Base-by-base conservation (phyloP, 2,113 vertebrate species). In the Hepsetus odoe region DNA sequence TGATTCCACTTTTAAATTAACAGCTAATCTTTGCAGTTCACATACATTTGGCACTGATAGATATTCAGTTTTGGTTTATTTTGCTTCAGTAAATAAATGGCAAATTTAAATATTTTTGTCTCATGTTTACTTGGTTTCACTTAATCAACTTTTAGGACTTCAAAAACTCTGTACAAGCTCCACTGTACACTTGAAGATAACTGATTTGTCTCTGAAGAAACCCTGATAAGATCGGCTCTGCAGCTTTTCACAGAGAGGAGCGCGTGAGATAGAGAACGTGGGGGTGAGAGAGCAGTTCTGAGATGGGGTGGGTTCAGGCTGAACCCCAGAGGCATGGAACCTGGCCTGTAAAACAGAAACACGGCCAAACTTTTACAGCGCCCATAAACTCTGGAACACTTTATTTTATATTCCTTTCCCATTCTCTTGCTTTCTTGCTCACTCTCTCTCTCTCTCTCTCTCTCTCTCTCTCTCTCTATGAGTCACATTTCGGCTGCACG, bases 401-500 rank as follows among this genome's bases (percentile, higher is more conserved):
- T 20, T 42, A 30, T 66, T 67, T 62, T 69, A 76, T 68, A 42
- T 76, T 65, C 20, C 53, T 49, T 49, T 74, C 20, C 51, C 51
- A n/a, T 55, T 78, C 13, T 11, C 58, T 61, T 26, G 32, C 67
- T 71, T 24, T 46, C 20, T 22, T 28, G 61, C 61, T 35, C 24
- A 42, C 35, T 65, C 53, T n/a, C 13, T 38, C 24, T 24, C 33
- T 53, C 42, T 56, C 49, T 74, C 53, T 56, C 4, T 33, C 35
- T 76, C 42, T 5, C 24, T 24, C 33, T 53, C 42, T 56, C 49
- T 74, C 53, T 56, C 4, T 33, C 35, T 76, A 33, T 5, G 18
- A 62, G 62, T 82, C 72, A 76, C 76, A 81, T 84, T 84, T 72
- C 49, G 64, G 46, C 35, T 68, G 76, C 80, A 84, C 61, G 68